Conservation (phyloP, 2,797 vertebrate species). For the Coreius guichenoti region DNA sequence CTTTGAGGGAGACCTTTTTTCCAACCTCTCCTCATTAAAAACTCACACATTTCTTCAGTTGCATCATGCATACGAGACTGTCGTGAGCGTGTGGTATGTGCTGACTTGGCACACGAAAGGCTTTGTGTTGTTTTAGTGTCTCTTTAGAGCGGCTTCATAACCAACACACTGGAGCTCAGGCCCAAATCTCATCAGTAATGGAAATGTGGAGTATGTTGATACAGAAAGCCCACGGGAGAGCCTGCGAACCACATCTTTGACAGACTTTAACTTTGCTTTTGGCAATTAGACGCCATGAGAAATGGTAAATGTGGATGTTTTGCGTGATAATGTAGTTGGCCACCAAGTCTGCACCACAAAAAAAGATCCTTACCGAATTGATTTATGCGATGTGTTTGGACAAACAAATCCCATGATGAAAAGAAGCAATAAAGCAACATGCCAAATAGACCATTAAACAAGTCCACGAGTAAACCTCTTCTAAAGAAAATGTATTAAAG, state of each 20-base stretch:
- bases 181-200: slow-evolving; percentile 44
- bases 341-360: slow-evolving; percentile 5
- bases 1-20: slow-evolving; percentile 21
- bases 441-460: slow-evolving; percentile 7
- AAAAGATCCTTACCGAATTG: not conserved
- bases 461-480: not conserved
- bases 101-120: slow-evolving; percentile 37
- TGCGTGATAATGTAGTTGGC: slow-evolving; percentile 25
- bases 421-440: slow-evolving; percentile 9
- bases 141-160: slow-evolving; percentile 46
- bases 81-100: slow-evolving; percentile 24
- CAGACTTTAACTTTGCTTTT: slow-evolving; percentile 12
- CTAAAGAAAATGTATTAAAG: slow-evolving; percentile 1
- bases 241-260: slow-evolving; percentile 11
- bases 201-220: slow-evolving; percentile 32
- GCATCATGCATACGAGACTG: slow-evolving; percentile 34
- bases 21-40: slow-evolving; percentile 23
- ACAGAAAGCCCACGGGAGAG: slow-evolving; percentile 24
- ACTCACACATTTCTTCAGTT: slow-evolving; percentile 37
- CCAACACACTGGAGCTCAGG: slow-evolving; percentile 27
- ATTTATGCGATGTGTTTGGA: slow-evolving; percentile 26
- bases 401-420: slow-evolving; percentile 14
- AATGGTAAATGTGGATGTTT: slow-evolving; percentile 20
- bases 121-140: slow-evolving; percentile 43
- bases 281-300: not conserved